Evolutionary conservation across 2,113 vertebrate genomes (phyloP), one percentile per base, ranked within the genome.

Genomic region (Epinephelus moara): DNA sequence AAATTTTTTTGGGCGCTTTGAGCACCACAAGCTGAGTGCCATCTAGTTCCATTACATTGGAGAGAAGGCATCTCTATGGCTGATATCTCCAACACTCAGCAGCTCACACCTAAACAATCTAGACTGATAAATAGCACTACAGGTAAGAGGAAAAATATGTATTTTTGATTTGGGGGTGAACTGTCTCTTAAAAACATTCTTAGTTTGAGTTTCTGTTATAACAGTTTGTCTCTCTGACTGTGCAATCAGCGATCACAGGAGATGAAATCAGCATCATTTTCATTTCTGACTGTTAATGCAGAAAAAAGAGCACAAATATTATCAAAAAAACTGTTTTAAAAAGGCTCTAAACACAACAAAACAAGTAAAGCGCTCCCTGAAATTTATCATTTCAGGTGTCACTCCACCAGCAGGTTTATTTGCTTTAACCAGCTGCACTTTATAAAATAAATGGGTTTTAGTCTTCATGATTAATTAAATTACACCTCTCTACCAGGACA

Each of bases 341-440:
- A 47, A 12, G 3, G 30, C 18, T 49, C 4, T 13, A 13, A 68
- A 45, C 55, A 70, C 13, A 66, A 12, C 3, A 9, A 30, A 72
- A 45, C 18, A 42, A 33, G 8, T 8, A 9, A 61, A 40, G 60
- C 1, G 0, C 47, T 30, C 47, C 18, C 30, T 70, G 37, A 37
- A 49, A 69, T 21, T 53, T 60, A 69, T 85, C 67, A 53, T 55
- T 60, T 53, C 27, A 68, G 70, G 19, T 45, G 69, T 81, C 66
- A 47, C 53, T 78, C 68, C 64, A 52, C 25, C 72, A 80, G 60
- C 70, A 45, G 59, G 52, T 76, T 63, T 64, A 45, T 61, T 57
- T 72, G 79, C 75, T 67, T 78, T 7, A 76, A 78, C 56, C 79
- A 74, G 73, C 80, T 60, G 47, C 52, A 47, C 68, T 87, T 85